Conservation (phyloP, 1,140 invertebrate genomes). For the Acyrthosiphon pisum region DNA sequence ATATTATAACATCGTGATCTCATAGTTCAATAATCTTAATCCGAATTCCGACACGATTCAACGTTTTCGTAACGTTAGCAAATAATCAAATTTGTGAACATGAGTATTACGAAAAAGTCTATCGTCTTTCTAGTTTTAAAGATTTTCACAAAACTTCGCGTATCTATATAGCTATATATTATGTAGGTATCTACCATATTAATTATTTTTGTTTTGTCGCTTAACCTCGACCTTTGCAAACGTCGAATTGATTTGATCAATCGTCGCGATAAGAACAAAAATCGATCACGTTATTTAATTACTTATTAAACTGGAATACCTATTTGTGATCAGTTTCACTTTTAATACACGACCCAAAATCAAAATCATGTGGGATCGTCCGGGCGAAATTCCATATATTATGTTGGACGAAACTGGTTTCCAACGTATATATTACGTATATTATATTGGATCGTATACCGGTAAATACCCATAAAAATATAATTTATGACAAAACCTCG, state of each 20-base stretch:
- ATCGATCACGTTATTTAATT: background rate
- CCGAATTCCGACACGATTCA: background rate
- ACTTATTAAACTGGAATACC: background rate
- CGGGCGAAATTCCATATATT: background rate
- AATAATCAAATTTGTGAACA: background rate
- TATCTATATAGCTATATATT: background rate
- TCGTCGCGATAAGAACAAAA: background rate
- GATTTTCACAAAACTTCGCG: background rate
- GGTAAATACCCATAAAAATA: constrained; percentile 10
- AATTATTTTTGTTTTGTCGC: background rate
- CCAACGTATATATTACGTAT: too few relatives aligned
- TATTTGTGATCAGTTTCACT: constrained; percentile 2
- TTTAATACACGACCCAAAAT: constrained; percentile 1
- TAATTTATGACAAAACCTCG: background rate
- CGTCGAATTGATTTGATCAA: background rate
- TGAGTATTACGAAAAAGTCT: background rate
- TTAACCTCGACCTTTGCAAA: background rate
- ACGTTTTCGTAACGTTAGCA: background rate
- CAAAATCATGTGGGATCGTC: background rate
- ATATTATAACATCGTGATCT: constrained; percentile 15
- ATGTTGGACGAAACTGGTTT: background rate
- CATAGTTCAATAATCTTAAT: constrained; percentile 39
- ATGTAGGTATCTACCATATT: too few relatives aligned
- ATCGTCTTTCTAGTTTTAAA: background rate
- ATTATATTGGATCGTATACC: background rate